phyloP scores from a whole-genome alignment of 1,140 invertebrate species.

The Drosophila busckii region DNA sequence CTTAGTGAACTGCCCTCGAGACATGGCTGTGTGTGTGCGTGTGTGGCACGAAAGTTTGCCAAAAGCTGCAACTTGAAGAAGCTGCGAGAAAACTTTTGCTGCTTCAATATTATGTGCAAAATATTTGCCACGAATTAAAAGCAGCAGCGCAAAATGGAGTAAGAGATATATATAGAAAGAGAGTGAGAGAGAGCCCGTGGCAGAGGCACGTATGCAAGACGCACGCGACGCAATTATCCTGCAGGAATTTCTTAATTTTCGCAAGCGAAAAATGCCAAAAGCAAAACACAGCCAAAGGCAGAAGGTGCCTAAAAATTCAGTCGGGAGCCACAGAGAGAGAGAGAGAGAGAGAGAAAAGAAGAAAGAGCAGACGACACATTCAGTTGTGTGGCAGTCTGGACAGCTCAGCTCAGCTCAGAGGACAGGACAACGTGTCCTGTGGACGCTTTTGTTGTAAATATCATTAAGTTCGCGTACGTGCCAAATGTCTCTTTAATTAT shows the following conservation, averaged over 20 bases:
- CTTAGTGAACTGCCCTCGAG: constrained; percentile 10
- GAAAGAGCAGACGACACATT: too few species aligned
- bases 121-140: constrained; percentile 56
- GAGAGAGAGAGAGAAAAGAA: too few species aligned
- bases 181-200: not conserved
- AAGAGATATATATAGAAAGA: not conserved
- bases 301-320: too few species aligned
- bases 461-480: constrained; percentile 64
- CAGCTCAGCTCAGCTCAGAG: too few species aligned
- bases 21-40: too few species aligned
- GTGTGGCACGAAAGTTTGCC: constrained; percentile 12
- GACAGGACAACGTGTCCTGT: constrained; percentile 23
- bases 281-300: too few species aligned
- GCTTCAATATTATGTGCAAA: constrained; percentile 63
- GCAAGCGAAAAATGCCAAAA: too few species aligned
- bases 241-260: constrained; percentile 61
- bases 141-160: not conserved
- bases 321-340: too few species aligned
- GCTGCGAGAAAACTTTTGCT: constrained; percentile 28
- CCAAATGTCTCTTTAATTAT: constrained; percentile 70
- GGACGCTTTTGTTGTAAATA: constrained; percentile 62
- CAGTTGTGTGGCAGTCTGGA: too few species aligned
- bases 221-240: constrained; percentile 55
- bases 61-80: constrained; percentile 11
- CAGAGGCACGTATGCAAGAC: constrained; percentile 35